A percentile compares a stretch with the other conserved stretches of the same genome.
phyloP scores from a whole-genome alignment of 2,113 vertebrate genomes.

The Actinemys pallida region DNA sequence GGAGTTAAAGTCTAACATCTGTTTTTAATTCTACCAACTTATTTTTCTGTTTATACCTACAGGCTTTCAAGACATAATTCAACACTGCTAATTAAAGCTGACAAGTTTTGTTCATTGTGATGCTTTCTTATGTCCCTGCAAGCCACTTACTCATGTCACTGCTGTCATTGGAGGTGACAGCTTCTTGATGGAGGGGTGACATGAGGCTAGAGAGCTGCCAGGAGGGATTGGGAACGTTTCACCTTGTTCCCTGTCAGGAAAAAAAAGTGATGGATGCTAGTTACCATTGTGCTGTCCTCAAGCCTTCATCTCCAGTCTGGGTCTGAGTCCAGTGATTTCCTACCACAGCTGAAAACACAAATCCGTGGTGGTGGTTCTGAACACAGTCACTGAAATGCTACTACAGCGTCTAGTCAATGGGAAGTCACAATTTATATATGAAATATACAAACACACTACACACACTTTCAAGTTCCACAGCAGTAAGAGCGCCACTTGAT shows the following conservation, averaged over 20 bases:
- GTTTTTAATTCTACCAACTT: slow-evolving; percentile 67
- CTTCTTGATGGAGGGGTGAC: slow-evolving; percentile 49
- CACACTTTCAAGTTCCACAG: background rate
- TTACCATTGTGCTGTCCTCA: background rate
- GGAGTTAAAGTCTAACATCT: slow-evolving; percentile 68
- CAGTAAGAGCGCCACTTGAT: background rate
- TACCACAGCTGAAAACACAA: background rate
- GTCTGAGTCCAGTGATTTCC: background rate
- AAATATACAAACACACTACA: background rate
- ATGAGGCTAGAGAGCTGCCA: slow-evolving; percentile 24
- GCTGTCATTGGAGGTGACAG: slow-evolving; percentile 55
- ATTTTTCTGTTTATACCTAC: slow-evolving; percentile 67
- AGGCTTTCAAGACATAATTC: slow-evolving; percentile 67
- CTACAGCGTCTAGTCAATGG: background rate
- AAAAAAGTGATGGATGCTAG: slow-evolving; percentile 38
- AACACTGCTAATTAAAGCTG: slow-evolving; percentile 68
- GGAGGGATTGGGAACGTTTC: slow-evolving; percentile 19
- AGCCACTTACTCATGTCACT: slow-evolving; percentile 54
- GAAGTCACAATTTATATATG: background rate
- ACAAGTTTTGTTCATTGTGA: slow-evolving; percentile 57
- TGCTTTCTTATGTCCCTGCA: slow-evolving; percentile 47
- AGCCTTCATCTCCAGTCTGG: background rate
- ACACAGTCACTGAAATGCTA: background rate
- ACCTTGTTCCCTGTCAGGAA: slow-evolving; percentile 33
- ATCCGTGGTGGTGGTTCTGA: background rate